These are phyloP conservation scores for Willisornis vidua DNA, from an alignment of 2,113 vertebrate species.

Conservation along the genomic window DNA sequence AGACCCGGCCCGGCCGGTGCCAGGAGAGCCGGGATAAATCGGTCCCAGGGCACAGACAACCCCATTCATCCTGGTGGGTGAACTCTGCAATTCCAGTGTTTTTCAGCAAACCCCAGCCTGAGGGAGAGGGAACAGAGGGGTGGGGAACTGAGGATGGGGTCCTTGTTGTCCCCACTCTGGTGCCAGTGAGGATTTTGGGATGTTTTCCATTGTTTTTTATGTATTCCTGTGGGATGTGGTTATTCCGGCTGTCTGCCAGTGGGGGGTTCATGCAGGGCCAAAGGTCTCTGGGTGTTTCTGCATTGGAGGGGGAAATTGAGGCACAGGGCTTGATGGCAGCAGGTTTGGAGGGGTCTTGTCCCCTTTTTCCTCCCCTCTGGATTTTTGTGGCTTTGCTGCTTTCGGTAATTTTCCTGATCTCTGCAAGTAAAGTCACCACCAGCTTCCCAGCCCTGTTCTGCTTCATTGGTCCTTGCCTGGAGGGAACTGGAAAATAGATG, in stretches of 20 bases:
- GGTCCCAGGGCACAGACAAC: constrained; percentile 1
- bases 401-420: not conserved
- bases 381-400: not conserved
- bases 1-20: not conserved
- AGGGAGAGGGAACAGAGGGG: not conserved
- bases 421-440: not conserved
- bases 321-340: not conserved
- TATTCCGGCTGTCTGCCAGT: rapidly evolving
- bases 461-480: not conserved
- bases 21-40: constrained; percentile 52
- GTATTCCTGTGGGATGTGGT: not conserved
- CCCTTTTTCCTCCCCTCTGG: not conserved
- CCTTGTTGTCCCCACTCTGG: not conserved
- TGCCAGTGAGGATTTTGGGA: not conserved
- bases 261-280: rapidly evolving
- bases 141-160: not conserved
- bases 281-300: not conserved
- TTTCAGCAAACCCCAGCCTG: rapidly evolving
- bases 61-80: not conserved
- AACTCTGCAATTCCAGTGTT: rapidly evolving
- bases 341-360: not conserved
- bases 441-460: not conserved
- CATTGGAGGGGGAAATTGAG: not conserved
- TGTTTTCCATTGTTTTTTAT: not conserved
- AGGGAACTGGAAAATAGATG: not conserved